These are phyloP conservation scores for Rhinogobio ventralis DNA, from an alignment of 2,797 vertebrate genomes.

Conservation along the genomic window DNA sequence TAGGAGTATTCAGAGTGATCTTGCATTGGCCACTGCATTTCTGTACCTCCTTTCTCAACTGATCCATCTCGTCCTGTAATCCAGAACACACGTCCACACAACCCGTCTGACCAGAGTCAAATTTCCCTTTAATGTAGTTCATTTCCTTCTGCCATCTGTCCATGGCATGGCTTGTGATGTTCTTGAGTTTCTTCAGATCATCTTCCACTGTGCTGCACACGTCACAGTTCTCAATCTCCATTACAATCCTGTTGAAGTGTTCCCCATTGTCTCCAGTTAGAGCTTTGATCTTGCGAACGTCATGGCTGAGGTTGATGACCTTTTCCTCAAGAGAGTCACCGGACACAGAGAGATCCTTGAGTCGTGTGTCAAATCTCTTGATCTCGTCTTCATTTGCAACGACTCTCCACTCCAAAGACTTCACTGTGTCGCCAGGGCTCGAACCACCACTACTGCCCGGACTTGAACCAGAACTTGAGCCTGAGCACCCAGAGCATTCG, in stretches of 20 bases:
- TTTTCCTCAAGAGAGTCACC: slow-evolving; percentile 77
- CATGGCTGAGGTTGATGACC: slow-evolving; percentile 78
- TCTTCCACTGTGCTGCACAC: slow-evolving; percentile 72
- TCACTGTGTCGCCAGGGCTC: slow-evolving; percentile 70
- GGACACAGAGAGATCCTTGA: slow-evolving; percentile 80
- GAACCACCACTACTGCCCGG: slow-evolving; percentile 55
- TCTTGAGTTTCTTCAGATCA: slow-evolving; percentile 76
- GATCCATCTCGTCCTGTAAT: slow-evolving; percentile 73
- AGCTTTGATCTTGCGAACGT: slow-evolving; percentile 76
- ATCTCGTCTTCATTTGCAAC: slow-evolving; percentile 82
- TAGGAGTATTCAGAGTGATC: slow-evolving; percentile 53
- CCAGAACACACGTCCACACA: slow-evolving; percentile 75
- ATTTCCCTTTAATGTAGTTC: slow-evolving; percentile 65
- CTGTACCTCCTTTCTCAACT: slow-evolving; percentile 70
- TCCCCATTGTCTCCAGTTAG: slow-evolving; percentile 76
- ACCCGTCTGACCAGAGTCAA: slow-evolving; percentile 63
- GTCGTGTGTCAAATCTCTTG: slow-evolving; percentile 74
- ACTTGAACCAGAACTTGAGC: slow-evolving; percentile 27
- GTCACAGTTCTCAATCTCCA: slow-evolving; percentile 76
- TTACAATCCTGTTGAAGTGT: slow-evolving; percentile 79
- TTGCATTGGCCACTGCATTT: slow-evolving; percentile 73
- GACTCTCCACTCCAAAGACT: slow-evolving; percentile 83
- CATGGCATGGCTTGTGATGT: slow-evolving; percentile 77
- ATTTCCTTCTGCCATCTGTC: slow-evolving; percentile 73
- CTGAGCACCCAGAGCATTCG: slow-evolving; percentile 64